Evolutionary conservation across 2,113 vertebrate genomes (phyloP), one percentile per base, ranked within the genome.

Genomic region (Archocentrus centrarchus): DNA sequence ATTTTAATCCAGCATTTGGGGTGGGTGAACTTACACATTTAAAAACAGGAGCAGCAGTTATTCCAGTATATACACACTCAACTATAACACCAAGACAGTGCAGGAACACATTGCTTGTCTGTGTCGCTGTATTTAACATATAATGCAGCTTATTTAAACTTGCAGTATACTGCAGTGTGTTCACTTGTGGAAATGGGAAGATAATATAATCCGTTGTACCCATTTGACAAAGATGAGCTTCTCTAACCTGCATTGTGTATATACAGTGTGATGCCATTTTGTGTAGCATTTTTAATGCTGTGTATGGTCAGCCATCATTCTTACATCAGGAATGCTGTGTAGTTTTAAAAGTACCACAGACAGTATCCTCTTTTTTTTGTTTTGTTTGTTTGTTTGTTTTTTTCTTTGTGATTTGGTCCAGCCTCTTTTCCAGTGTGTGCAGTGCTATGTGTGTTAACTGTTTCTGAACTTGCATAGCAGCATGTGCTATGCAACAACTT

Each of bases 401-500:
- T 86, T 91, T 93, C 82, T 92, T 88, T 89, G 90, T 94, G 92
- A 85, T 93, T 90, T 91, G 85, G 92, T 93, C 92, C 82, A 27
- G 87, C 91, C 85, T 90, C 81, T 80, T 86, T 64, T 86, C 90
- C 91, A 68, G 86, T 94, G 93, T 93, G 94, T 95, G 93, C 92
- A 90, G 87, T 96, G 93, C 94, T 93, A 77, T 58, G 89, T 94
- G 95, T 96, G 89, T 92, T 85, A 92, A 93, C 88, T 90, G 92
- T 96, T 86, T 94, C 86, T 89, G 79, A 91, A 84, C 77, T 90
- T 92, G 94, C 94, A 95, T 95, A 96, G 95, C 94, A 95, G 95
- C 95, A 96, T 96, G 95, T 39, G 93, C 94, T 96, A 95, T 95
- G 95, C 93, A 94, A 93, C 80, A 77, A 92, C 87, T 77, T 84